Conservation (phyloP, 2,113 vertebrate genomes). For the Chloropsis cyanopogon region DNA sequence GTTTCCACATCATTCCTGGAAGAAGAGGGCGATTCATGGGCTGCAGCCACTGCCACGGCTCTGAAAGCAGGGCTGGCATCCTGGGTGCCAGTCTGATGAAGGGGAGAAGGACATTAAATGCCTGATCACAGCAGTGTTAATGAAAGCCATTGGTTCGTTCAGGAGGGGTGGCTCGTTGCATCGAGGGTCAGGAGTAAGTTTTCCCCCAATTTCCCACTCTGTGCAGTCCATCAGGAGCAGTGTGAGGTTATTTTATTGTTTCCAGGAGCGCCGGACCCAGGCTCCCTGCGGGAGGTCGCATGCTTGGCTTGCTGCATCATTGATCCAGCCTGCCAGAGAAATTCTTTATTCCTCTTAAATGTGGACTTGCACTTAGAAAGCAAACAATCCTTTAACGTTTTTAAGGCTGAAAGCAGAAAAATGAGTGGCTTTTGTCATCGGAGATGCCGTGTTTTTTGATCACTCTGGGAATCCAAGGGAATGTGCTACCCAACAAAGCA, state of each 20-base stretch:
- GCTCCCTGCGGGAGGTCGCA: neutral
- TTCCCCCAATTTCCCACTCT: neutral
- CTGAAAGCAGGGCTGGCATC: neutral
- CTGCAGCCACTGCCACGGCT: neutral
- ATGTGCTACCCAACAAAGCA: neutral
- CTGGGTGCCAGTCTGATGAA: neutral
- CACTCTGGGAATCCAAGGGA: neutral
- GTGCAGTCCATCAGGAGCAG: neutral
- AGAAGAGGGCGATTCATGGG: neutral
- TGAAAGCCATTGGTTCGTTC: fast-evolving
- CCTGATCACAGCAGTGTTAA: neutral
- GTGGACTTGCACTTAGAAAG: neutral
- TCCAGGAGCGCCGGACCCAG: neutral
- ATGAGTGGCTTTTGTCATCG: conserved; percentile 21
- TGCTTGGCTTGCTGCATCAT: conserved; percentile 1
- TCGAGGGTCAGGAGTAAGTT: neutral
- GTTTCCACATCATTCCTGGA: neutral
- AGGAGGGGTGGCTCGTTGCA: neutral
- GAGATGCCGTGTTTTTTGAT: neutral
- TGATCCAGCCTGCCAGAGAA: neutral
- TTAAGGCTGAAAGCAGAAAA: neutral
- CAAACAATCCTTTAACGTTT: conserved; percentile 13
- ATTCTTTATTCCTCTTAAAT: conserved; percentile 18
- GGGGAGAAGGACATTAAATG: neutral
- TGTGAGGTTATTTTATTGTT: neutral